Evolutionary conservation across 2,113 vertebrate genomes (phyloP), one percentile per base, ranked within the genome.

Genomic region (Hydrochoerus hydrochaeris): DNA sequence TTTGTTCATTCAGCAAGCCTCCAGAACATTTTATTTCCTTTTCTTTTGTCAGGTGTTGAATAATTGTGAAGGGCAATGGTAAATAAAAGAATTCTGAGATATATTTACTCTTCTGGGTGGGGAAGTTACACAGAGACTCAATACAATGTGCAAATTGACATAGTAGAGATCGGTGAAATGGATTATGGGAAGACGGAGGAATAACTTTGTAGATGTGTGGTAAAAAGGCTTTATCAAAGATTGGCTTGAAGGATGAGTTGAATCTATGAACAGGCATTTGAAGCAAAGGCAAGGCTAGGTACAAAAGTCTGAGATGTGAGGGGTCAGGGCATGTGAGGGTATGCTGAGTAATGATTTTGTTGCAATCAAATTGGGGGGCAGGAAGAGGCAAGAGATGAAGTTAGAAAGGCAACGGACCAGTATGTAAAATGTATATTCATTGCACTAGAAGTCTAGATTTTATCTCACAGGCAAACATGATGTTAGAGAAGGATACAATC

Each of bases 391-490:
- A 69, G 38, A 57, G 44, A 75, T 54, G 49, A 75, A 20, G 4
- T 77, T 1, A 83, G 93, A 82, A 90, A 94, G 44, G 24, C n/a
- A 41, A 63, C 38, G 52, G 12, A 17, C 52, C 17, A 30, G 46
- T 41, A 24, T 57, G 32, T 7, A 58, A 80, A 57, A 24, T 63
- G 22, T 85, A 5, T 13, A 63, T 41, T 41, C 41, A 38, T 30
- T 93, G 17, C 14, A 2, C 44, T 91, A 67, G 67, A 93, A 84
- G 49, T 88, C 30, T 85, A 77, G 75, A 60, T 46, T 88, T 85
- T n/a, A 38, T 81, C 71, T 90, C 46, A 54, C 28, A 87, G 85
- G 69, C 84, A 78, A 96, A 96, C 62, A 83, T 49, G 44, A 80
- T 65, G 52, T 13, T 80, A n/a, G 58, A 88, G 49, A 67, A 81